Evolutionary conservation across 2,797 vertebrate species (phyloP).

Genomic region (Melanotaenia parkinsoni): DNA sequence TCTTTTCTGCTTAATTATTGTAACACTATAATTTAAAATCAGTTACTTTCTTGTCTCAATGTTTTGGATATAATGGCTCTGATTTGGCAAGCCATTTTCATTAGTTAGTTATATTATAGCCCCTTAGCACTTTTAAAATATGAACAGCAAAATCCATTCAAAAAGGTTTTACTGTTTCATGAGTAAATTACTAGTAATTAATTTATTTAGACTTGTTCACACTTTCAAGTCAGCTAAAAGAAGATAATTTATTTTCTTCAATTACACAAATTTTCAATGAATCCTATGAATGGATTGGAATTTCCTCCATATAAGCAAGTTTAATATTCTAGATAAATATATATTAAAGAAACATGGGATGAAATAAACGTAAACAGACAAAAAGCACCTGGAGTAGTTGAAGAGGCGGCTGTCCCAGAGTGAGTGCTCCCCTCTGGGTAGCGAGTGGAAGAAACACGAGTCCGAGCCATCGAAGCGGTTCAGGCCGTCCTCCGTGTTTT

Average conservation of each 20-base stretch:
- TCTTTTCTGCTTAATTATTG: not conserved
- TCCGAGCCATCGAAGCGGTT: constrained; percentile 95
- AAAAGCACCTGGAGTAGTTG: constrained; percentile 90
- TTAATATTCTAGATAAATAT: not conserved
- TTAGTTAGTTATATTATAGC: not conserved
- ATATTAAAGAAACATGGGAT: not conserved
- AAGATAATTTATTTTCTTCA: too few relatives aligned
- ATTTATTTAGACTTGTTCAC: too few relatives aligned
- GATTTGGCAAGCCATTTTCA: not conserved
- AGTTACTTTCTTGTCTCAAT: not conserved
- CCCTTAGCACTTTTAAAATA: not conserved
- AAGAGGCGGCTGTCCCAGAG: constrained; percentile 96
- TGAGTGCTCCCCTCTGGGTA: constrained; percentile 87
- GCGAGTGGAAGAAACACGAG: constrained; percentile 94
- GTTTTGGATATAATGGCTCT: not conserved
- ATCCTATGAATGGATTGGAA: not conserved
- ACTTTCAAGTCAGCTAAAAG: too few relatives aligned
- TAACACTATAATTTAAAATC: not conserved
- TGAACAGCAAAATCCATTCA: not conserved
- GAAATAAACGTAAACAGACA: not conserved
- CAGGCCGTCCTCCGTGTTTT: constrained; percentile 94
- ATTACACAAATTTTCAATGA: too few relatives aligned
- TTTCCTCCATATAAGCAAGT: not conserved
- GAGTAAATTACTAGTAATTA: not conserved
- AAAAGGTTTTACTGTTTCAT: not conserved